phyloP scores from a whole-genome alignment of 2,888 invertebrate genomes.

The Meghimatium bilineatum region DNA sequence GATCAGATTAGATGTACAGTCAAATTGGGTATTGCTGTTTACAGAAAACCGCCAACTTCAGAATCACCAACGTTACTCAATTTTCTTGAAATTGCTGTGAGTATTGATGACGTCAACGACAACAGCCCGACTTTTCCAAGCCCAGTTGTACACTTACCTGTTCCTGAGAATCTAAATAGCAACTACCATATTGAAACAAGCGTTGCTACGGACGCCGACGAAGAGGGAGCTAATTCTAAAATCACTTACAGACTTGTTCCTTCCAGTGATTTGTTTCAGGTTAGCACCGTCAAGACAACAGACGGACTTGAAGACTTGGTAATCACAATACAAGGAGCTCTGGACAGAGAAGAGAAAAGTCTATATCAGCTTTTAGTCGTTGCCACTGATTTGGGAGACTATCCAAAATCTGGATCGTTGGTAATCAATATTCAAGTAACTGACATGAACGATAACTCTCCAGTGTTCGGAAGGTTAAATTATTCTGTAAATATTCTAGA shows the following conservation, averaged over 20 bases:
- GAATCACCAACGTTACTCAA: conserved; percentile 53
- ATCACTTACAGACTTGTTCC: conserved; percentile 62
- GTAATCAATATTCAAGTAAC: conserved; percentile 46
- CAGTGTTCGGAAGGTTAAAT: conserved; percentile 59
- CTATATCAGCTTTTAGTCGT: conserved; percentile 58
- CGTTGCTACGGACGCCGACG: conserved; percentile 65
- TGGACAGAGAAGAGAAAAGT: conserved; percentile 67
- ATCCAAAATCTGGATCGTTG: conserved; percentile 30
- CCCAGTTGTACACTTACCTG: conserved; percentile 56
- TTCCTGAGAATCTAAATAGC: conserved; percentile 62
- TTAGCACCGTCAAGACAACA: conserved; percentile 57
- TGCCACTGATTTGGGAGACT: conserved; percentile 48
- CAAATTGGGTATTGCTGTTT: conserved; percentile 60
- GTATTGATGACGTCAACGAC: conserved; percentile 64
- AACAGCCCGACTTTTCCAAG: conserved; percentile 63
- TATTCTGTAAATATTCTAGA: conserved; percentile 65
- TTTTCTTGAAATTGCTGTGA: conserved; percentile 56
- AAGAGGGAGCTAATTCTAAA: conserved; percentile 62
- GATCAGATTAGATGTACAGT: conserved; percentile 56
- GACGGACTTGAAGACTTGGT: conserved; percentile 65
- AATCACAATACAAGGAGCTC: conserved; percentile 62
- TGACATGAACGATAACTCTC: conserved; percentile 54
- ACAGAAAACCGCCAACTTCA: conserved; percentile 28
- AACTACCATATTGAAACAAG: conserved; percentile 59
- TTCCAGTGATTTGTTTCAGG: conserved; percentile 61